These are phyloP conservation scores for Phaethornis superciliosus DNA, from an alignment of 2,113 vertebrate genomes.

Conservation along the genomic window DNA sequence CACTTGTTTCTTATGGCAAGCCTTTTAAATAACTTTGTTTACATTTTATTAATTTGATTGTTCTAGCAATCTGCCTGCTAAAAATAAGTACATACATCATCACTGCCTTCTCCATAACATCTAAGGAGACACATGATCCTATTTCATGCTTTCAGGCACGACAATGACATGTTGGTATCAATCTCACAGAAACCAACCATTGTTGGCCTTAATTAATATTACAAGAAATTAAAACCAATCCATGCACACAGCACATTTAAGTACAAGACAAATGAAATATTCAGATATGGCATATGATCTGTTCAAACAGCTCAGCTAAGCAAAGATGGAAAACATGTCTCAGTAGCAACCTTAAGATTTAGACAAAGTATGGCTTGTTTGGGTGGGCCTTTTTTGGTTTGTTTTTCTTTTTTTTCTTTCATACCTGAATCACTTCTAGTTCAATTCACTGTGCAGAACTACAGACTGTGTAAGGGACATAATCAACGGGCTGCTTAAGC, in stretches of 20 bases:
- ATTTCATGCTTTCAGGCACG: background rate
- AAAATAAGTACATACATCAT: background rate
- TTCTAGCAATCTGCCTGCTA: background rate
- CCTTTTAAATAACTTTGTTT: background rate
- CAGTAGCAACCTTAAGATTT: background rate
- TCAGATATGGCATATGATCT: background rate
- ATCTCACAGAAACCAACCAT: background rate
- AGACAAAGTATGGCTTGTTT: background rate
- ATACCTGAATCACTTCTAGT: background rate
- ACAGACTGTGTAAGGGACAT: background rate
- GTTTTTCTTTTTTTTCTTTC: background rate
- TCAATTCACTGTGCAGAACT: background rate
- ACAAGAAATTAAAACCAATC: background rate
- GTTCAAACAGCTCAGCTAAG: background rate
- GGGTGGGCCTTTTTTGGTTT: rapidly evolving
- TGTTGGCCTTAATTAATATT: background rate
- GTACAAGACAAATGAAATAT: background rate
- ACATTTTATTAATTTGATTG: background rate
- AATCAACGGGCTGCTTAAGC: background rate
- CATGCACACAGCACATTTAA: background rate
- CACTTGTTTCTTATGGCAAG: background rate
- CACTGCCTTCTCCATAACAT: background rate
- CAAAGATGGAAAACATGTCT: background rate
- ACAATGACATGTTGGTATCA: background rate
- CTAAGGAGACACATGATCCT: background rate